Evolutionary conservation across 2,888 invertebrate species (phyloP).

Genomic region (Colostygia pectinataria): DNA sequence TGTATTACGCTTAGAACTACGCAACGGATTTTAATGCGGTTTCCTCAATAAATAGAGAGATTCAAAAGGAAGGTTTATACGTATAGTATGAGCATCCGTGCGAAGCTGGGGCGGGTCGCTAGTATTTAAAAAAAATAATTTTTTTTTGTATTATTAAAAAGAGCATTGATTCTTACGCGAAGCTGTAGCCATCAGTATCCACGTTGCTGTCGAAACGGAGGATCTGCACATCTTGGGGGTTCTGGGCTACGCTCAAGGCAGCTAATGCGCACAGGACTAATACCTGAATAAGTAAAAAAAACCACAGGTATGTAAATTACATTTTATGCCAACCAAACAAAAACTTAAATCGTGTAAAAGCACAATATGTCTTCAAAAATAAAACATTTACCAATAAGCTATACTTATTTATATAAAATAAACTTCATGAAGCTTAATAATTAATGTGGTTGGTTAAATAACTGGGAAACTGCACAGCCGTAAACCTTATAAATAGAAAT

Average conservation of each 20-base stretch:
- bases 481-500: constrained; percentile 21
- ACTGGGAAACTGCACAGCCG: not conserved
- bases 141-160: too few species aligned
- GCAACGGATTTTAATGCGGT: too few species aligned
- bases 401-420: not conserved
- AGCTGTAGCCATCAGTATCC: constrained; percentile 85
- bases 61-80: too few species aligned
- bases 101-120: too few species aligned
- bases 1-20: too few species aligned
- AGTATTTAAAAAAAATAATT: too few species aligned
- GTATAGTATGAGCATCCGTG: too few species aligned
- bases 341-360: too few species aligned
- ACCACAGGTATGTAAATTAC: too few species aligned
- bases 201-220: constrained; percentile 85
- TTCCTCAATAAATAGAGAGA: too few species aligned
- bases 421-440: not conserved
- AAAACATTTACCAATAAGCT: not conserved
- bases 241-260: constrained; percentile 62
- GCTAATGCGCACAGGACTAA: constrained; percentile 59
- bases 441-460: not conserved
- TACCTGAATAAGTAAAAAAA: constrained; percentile 46
- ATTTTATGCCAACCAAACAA: too few species aligned
- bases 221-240: constrained; percentile 79
- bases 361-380: too few species aligned
- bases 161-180: constrained; percentile 76